These are phyloP conservation scores for Drosophila mercatorum DNA, from an alignment of 2,888 invertebrate species.

Conservation along the genomic window DNA sequence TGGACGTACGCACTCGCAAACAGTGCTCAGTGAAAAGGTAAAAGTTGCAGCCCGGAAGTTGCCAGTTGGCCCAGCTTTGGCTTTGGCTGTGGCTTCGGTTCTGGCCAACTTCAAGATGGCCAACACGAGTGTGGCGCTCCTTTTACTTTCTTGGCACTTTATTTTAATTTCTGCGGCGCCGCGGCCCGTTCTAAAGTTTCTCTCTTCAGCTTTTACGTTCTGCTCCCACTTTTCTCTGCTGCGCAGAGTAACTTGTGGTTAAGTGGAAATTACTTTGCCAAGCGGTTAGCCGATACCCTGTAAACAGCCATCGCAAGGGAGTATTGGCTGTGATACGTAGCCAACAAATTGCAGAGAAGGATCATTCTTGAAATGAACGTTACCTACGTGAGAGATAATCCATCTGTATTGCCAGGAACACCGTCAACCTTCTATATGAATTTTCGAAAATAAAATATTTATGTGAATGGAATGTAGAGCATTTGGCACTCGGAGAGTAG, in stretches of 20 bases:
- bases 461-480: no score
- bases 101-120: slow-evolving; percentile 69
- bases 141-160: slow-evolving; percentile 79
- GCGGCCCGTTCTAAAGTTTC: slow-evolving; percentile 53
- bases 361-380: no score
- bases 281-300: slow-evolving; percentile 43
- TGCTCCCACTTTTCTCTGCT: slow-evolving; percentile 50
- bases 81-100: slow-evolving; percentile 24
- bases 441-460: no score
- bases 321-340: no score
- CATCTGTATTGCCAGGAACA: no score
- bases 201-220: slow-evolving; percentile 27
- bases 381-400: no score
- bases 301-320: background rate
- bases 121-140: slow-evolving; percentile 39
- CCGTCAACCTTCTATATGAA: no score
- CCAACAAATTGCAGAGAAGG: no score
- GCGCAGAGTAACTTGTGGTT: slow-evolving; percentile 58
- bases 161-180: slow-evolving; percentile 72
- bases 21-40: slow-evolving; percentile 22
- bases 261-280: slow-evolving; percentile 72
- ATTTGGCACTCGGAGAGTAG: no score
- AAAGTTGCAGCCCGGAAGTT: slow-evolving; percentile 58
- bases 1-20: slow-evolving; percentile 49
- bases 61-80: slow-evolving; percentile 19